phyloP scores from a whole-genome alignment of 2,113 vertebrate species.

The Raja brachyura region DNA sequence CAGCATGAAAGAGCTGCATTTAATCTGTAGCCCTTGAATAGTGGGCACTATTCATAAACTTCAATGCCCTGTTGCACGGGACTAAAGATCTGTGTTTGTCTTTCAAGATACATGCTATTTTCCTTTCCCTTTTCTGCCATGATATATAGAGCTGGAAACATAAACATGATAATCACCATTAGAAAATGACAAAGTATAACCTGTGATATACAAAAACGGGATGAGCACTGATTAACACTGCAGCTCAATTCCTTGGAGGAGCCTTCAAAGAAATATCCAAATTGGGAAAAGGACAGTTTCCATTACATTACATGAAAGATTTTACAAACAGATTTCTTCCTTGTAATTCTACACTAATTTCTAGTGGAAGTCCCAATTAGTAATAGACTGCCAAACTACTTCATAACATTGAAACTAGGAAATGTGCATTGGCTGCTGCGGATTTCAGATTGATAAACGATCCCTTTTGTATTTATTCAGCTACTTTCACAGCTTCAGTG shows the following conservation, averaged over 20 bases:
- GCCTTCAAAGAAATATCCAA: neutral
- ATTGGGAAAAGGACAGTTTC: neutral
- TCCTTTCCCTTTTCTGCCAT: neutral
- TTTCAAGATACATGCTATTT: neutral
- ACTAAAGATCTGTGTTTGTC: neutral
- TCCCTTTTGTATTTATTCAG: neutral
- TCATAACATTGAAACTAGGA: neutral
- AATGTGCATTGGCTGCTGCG: too few relatives aligned
- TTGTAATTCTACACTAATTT: neutral
- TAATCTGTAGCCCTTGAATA: neutral
- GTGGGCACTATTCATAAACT: conserved; percentile 18
- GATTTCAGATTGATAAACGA: neutral
- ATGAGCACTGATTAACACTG: neutral
- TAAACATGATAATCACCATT: neutral
- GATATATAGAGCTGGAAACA: neutral
- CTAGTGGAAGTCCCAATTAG: neutral
- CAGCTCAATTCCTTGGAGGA: neutral
- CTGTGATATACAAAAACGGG: neutral
- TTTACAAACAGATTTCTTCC: neutral
- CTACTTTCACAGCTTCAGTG: too few relatives aligned
- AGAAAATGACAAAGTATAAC: neutral
- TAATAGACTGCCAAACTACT: neutral
- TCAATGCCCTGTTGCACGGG: neutral
- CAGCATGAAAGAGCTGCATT: neutral
- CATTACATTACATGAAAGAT: neutral